Base-by-base conservation (phyloP, 2,113 vertebrate genomes). In the Erythrocercus mccallii region DNA sequence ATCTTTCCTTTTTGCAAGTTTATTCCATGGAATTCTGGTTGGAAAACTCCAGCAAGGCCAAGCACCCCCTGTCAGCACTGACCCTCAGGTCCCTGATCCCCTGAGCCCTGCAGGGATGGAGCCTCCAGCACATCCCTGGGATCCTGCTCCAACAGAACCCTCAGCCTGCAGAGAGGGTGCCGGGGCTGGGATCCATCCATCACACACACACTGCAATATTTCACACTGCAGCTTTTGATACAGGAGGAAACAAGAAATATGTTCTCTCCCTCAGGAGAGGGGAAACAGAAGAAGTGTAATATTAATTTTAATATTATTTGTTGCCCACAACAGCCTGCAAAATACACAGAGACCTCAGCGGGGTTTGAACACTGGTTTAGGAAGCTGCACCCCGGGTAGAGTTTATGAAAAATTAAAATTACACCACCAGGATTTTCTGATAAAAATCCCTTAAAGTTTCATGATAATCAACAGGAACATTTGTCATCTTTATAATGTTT, bases 281-380 rank as follows among this genome's bases (percentile, higher is more conserved):
- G 31, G 61, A 38, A 85, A 62, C 17, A 72, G 53, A 57, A 24
- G 25, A 40, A 57, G 16, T 47, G 35, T 3, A 58, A 9, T 58
- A 76, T 61, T 86, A 44, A 50, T 86, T 80, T 73, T 58, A 83
- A 50, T 83, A 53, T 40, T 81, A 45, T 69, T 81, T 90, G 30
- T 64, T 90, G 47, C 20, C 44, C 37, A 21, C 62, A 92, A 77
- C 42, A 66, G 38, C 44, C 88, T 81, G 60, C 15, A 51, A 62
- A 83, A n/a, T 3, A 45, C 35, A 58, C n/a, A 61, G 79, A 80
- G 22, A 33, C 30, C 76, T 93, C 72, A 38, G 42, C 0, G 17
- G 45, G 33, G 21, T 37, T 77, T 15, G 27, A 71, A 44, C 2
- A 3, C n/a, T 38, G 28, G 7, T 69, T 93, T 66, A 54, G 78